Evolutionary conservation across 2,888 invertebrate genomes (phyloP).

Genomic region (Bombyx huttoni): DNA sequence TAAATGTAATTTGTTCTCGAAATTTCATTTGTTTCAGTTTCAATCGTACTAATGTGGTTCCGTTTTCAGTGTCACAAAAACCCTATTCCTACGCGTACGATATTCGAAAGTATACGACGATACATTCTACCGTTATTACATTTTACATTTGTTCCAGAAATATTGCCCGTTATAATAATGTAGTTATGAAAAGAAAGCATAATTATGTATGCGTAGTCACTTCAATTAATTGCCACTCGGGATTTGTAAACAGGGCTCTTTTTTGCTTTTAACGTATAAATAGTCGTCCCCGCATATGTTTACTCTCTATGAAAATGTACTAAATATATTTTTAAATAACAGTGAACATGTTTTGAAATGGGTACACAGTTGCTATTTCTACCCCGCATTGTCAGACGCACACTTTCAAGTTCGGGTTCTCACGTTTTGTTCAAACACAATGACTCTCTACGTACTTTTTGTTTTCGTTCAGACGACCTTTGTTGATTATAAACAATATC

Average conservation of each 20-base stretch:
- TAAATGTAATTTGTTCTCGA: not conserved
- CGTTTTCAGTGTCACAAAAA: no score
- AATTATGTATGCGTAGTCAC: not conserved
- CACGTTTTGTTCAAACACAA: slow-evolving; percentile 66
- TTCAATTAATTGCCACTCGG: not conserved
- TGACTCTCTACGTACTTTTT: slow-evolving; percentile 66
- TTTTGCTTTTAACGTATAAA: no score
- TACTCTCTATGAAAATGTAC: not conserved
- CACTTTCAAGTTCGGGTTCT: slow-evolving; percentile 62
- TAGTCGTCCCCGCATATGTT: not conserved
- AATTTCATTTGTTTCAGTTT: no score
- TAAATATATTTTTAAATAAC: not conserved
- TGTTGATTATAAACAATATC: slow-evolving; percentile 69
- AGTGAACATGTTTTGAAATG: slow-evolving; percentile 3
- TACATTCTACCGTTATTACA: no score
- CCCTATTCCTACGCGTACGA: no score
- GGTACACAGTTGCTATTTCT: slow-evolving; percentile 13
- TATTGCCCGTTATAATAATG: not conserved
- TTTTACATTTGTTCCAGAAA: not conserved
- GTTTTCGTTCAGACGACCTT: slow-evolving; percentile 69
- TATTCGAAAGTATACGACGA: no score
- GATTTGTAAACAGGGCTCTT: not conserved
- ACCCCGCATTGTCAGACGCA: slow-evolving; percentile 40
- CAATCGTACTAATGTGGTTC: no score
- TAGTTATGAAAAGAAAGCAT: not conserved